Base-by-base conservation (phyloP, 2,888 invertebrate species). In the Protonemura montana region DNA sequence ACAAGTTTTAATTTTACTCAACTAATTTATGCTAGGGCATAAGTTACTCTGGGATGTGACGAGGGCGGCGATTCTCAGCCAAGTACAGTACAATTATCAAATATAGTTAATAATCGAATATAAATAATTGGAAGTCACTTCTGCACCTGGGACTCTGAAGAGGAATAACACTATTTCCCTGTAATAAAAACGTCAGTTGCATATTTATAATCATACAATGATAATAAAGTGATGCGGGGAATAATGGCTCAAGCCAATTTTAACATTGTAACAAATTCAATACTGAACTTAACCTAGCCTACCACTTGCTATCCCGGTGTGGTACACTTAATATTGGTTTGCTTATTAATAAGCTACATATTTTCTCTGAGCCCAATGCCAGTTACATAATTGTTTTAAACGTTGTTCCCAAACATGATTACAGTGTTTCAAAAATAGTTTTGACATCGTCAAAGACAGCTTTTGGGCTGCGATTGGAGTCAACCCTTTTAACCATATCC, bases 401-500 rank as follows among this genome's bases (percentile, higher is more conserved):
- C 59, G 13, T 59, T 59, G 21, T 21, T 59, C 1, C 59, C 59
- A 10, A 21, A 59, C 59, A 10, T 59, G 5, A n/a, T 81, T 28
- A 28, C 0, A 85, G 81, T 77, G 82, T 41, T 25, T 87, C 85
- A 85, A 89, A 89, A 30, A 89, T 87, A 28, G 87, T 90, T 89
- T 93, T 92, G 0, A 95, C 94, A 87, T 93, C 92, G 59, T 92
- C 89, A 89, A 94, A 94, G 0, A 98, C 81, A 10, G 28, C 29
- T 13, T 21, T 25, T 7, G 83, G 83, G 7, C 10, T 6, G 16
- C 81, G 81, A 76, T 84, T 94, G 16, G 96, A 97, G 91, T 97
- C 94, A 88, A 99, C 93, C 90, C 93, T 94, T 88, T 94, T 93
- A 1, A 98, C 97, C 80, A 97, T 92, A 83, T 95, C 94, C 86